Percentiles rank a stretch among this genome's conserved stretches.
Evolutionary conservation across 1,140 invertebrate species (phyloP).

Genomic region (Holotrichia oblita): DNA sequence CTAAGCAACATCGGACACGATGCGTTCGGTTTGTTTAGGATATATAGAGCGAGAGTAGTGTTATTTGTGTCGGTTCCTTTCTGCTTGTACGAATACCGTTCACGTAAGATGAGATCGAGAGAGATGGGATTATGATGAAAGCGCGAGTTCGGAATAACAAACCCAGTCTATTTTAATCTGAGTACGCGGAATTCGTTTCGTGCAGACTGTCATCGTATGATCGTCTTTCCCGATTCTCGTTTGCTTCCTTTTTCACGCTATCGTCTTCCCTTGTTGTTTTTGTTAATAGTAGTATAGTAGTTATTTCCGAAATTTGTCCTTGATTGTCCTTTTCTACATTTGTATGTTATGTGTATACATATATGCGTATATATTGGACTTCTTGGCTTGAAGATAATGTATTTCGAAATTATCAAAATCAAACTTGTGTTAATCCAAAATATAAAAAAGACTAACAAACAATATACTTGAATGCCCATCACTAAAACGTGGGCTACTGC

Average conservation of each 20-base stretch:
- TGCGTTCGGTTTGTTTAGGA: slow-evolving; percentile 7
- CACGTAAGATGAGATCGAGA: neutral
- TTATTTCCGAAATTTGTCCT: too few species aligned
- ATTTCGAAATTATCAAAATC: too few species aligned
- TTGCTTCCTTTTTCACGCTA: neutral
- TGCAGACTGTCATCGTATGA: slow-evolving; percentile 11
- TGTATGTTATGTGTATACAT: too few species aligned
- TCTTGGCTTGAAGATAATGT: too few species aligned
- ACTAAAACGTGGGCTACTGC: too few species aligned
- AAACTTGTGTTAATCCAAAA: too few species aligned
- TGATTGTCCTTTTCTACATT: too few species aligned
- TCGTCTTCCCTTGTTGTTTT: neutral
- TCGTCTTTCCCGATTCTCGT: neutral
- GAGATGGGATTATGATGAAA: slow-evolving; percentile 16
- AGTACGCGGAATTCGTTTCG: slow-evolving; percentile 19
- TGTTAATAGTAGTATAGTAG: neutral
- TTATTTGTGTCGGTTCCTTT: slow-evolving; percentile 11
- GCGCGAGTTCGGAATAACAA: slow-evolving; percentile 19
- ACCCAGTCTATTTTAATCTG: slow-evolving; percentile 7
- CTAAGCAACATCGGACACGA: neutral
- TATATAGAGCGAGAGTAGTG: neutral
- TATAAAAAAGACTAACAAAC: too few species aligned
- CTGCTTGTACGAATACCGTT: neutral
- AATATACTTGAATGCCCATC: too few species aligned
- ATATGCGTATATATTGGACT: too few species aligned